Base-by-base conservation (phyloP, 2,888 invertebrate genomes). In the Chorisops tibialis region DNA sequence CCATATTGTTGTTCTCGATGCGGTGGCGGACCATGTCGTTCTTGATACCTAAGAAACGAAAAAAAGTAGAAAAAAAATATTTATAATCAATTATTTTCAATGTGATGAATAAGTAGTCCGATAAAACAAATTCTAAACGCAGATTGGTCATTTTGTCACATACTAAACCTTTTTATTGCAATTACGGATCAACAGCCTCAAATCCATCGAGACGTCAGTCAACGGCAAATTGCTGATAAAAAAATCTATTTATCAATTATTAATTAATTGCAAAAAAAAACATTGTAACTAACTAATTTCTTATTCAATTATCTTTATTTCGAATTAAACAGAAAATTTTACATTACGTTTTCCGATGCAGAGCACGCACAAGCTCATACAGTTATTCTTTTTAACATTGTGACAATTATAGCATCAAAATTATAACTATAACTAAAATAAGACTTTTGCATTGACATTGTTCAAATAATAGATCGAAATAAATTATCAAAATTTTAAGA, bases 41-140 rank as follows among this genome's bases (percentile, higher is more conserved):
- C 47, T 6, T 41, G 18, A 47, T 61, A 65, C 43, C 65, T 65
- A 52, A 22, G 35, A 49, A 64, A 48, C 62, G 14, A 59, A 3
- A 56, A 59, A 45, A 51, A 54, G 21, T 19, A 58, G 30, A 24
- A 39, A 11, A 41, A 22, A 24, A 16, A 21, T 6, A 11, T 21
- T 14, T 24, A 21, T 21, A n/a, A n/a, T 14, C 9, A 21, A 21
- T 50, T 24, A 35, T 50, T 50, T 50, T 12, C 24, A 35, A 9
- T 19, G n/a, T 18, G 38, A 5, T 19, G 39, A 39, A 39, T 37
- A 16, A 51, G 9, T 48, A 18, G 19, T 45, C 30, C 2, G 18
- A 12, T 22, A 21, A 58, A 45, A 58, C 12, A 35, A 2, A 43
- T 21, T 11, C 7, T 47, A 47, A 56, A 56, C 35, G 43, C 21